Conservation (phyloP, 2,797 vertebrate species). For the Enteromius viviparus region DNA sequence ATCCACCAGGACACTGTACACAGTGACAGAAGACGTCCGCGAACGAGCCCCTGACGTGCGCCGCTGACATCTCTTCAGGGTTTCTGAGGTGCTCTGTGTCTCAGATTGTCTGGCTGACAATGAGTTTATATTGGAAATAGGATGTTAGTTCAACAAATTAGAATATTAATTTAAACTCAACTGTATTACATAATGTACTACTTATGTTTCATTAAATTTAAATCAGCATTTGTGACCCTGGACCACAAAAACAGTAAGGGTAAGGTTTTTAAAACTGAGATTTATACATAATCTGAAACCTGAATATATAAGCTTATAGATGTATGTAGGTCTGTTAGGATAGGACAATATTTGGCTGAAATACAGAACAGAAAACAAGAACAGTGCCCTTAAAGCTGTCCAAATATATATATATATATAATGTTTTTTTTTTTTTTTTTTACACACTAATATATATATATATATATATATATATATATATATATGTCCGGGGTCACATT, state of each 20-base stretch:
- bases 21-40: conserved; percentile 61
- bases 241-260: too few relatives aligned
- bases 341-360: too few relatives aligned
- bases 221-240: neutral
- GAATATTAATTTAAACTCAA: neutral
- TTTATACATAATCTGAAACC: too few relatives aligned
- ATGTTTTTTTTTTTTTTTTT: too few relatives aligned
- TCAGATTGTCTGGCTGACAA: conserved; percentile 35
- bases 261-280: too few relatives aligned
- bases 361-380: too few relatives aligned
- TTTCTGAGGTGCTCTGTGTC: conserved; percentile 38
- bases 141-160: conserved; percentile 6
- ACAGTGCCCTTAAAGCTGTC: too few relatives aligned
- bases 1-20: conserved; percentile 76
- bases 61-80: conserved; percentile 24
- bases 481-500: neutral
- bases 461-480: too few relatives aligned
- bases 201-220: neutral
- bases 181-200: neutral
- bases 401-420: too few relatives aligned
- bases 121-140: neutral
- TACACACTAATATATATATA: too few relatives aligned
- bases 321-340: too few relatives aligned
- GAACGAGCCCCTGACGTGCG: conserved; percentile 46
- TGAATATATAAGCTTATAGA: too few relatives aligned